A percentile compares a stretch with the other conserved stretches of the same genome.
phyloP scores from a whole-genome alignment of 2,888 invertebrate genomes.

The Diabrotica balteata region DNA sequence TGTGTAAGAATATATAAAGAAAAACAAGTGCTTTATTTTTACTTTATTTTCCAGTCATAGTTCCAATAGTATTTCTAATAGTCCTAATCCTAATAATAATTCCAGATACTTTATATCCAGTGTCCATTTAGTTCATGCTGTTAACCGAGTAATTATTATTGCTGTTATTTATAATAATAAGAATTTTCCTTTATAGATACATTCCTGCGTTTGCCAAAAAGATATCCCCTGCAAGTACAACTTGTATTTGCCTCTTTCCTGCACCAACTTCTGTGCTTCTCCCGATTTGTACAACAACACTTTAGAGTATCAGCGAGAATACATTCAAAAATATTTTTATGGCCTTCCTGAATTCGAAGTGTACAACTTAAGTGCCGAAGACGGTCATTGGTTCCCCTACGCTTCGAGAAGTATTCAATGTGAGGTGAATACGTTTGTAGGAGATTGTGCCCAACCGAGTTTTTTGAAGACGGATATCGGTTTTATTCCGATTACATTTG shows the following conservation, averaged over 20 bases:
- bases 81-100: no score
- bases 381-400: constrained; percentile 49
- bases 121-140: no score
- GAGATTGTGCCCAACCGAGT: constrained; percentile 40
- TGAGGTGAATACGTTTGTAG: constrained; percentile 20
- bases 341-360: constrained; percentile 46
- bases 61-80: no score
- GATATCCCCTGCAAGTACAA: constrained; percentile 33
- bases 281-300: constrained; percentile 47
- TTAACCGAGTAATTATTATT: no score
- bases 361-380: constrained; percentile 46
- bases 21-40: no score
- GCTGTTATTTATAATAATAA: not conserved
- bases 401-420: constrained; percentile 39
- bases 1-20: no score
- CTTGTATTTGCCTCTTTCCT: constrained; percentile 43
- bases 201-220: constrained; percentile 26
- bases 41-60: no score
- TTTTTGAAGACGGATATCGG: constrained; percentile 46
- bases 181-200: constrained; percentile 13
- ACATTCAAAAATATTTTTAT: constrained; percentile 50
- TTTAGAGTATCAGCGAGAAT: constrained; percentile 47
- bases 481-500: constrained; percentile 44
- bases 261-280: constrained; percentile 46
- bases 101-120: no score